Conservation (phyloP, 2,797 vertebrate genomes). For the Gobio occitaniae region DNA sequence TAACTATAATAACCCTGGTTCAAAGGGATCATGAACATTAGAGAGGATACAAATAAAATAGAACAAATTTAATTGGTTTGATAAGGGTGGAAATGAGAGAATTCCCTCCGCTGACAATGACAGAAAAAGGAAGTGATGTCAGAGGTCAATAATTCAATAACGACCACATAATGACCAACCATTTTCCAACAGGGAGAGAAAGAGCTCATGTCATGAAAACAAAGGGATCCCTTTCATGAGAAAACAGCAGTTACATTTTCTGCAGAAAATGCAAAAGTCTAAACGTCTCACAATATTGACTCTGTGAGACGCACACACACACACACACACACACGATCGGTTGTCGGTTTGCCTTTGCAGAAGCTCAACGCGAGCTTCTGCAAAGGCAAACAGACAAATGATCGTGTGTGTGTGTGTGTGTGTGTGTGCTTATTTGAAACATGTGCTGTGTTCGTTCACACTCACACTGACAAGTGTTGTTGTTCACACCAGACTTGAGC, state of each 20-base stretch:
- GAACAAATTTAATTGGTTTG: background rate
- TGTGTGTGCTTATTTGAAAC: constrained; percentile 4
- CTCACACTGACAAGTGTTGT: background rate
- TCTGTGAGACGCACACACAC: too few species aligned
- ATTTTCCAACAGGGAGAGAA: background rate
- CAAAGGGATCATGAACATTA: background rate
- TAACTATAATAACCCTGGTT: background rate
- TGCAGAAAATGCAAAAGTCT: background rate
- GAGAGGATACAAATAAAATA: background rate
- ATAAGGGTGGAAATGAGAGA: background rate
- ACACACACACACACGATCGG: too few species aligned
- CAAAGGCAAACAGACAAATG: constrained; percentile 2
- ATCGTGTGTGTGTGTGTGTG: background rate
- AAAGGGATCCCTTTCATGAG: background rate
- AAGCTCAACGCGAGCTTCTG: background rate
- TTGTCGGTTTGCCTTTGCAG: too few species aligned
- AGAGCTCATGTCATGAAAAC: background rate
- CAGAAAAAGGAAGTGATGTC: constrained; percentile 55
- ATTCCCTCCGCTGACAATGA: background rate
- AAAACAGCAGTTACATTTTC: background rate
- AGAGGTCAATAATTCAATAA: constrained; percentile 40
- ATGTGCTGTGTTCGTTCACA: constrained; percentile 1
- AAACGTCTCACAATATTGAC: background rate
- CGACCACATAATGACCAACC: constrained; percentile 27
- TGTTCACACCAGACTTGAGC: background rate